These are phyloP conservation scores for Magallana ariakensis DNA, from an alignment of 1,140 invertebrate species.

Conservation along the genomic window DNA sequence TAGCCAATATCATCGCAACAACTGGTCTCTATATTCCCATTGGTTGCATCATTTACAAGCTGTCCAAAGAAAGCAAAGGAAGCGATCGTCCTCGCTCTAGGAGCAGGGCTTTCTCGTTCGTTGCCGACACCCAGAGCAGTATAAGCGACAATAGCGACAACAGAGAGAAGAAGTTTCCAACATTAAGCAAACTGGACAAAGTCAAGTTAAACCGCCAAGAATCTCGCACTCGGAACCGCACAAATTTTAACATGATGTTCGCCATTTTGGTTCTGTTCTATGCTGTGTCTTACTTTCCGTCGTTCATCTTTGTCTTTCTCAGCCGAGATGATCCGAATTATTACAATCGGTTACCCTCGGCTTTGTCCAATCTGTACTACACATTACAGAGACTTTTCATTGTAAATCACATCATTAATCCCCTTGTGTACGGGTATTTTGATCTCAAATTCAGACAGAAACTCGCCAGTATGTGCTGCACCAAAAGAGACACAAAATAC, in stretches of 20 bases:
- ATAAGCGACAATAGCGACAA: slow-evolving; percentile 6
- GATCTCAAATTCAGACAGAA: slow-evolving; percentile 31
- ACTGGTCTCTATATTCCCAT: slow-evolving; percentile 7
- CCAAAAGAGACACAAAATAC: neutral
- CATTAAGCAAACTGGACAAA: neutral
- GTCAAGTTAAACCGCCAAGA: slow-evolving; percentile 11
- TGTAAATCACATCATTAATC: slow-evolving; percentile 17
- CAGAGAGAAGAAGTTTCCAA: neutral
- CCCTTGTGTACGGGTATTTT: slow-evolving; percentile 7
- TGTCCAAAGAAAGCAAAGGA: neutral
- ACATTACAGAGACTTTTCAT: slow-evolving; percentile 30
- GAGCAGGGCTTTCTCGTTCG: neutral
- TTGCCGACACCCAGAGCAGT: neutral
- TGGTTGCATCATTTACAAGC: slow-evolving; percentile 6
- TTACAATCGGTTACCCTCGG: neutral
- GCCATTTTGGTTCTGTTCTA: slow-evolving; percentile 29
- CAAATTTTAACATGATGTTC: slow-evolving; percentile 28
- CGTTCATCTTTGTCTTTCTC: slow-evolving; percentile 19
- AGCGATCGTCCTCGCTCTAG: neutral
- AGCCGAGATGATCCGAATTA: slow-evolving; percentile 22
- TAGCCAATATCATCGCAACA: slow-evolving; percentile 8
- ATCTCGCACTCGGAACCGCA: slow-evolving; percentile 19
- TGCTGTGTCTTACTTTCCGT: slow-evolving; percentile 8
- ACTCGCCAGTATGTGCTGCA: neutral
- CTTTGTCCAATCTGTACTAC: neutral